A percentile compares a stretch with the other conserved stretches of the same genome.
phyloP scores from a whole-genome alignment of 1,140 invertebrate genomes.

The Diabrotica virgifera region DNA sequence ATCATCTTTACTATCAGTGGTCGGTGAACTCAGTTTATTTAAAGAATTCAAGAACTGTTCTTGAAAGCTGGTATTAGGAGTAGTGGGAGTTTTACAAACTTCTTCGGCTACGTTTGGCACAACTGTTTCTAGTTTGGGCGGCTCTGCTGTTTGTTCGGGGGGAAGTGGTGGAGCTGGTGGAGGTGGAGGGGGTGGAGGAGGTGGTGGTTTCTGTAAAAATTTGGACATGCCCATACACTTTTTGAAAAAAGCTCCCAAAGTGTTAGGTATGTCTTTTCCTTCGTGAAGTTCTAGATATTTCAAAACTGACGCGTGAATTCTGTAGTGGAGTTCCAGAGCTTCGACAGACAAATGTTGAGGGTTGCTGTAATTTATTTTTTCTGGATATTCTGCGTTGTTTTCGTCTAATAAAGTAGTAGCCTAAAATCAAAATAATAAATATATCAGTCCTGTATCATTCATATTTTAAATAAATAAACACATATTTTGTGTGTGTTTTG shows the following conservation, averaged over 20 bases:
- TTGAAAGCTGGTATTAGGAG: constrained; percentile 23
- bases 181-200: neutral
- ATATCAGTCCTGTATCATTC: no score
- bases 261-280: constrained; percentile 45
- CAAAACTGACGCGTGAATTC: constrained; percentile 80
- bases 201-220: constrained; percentile 16
- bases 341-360: constrained; percentile 84
- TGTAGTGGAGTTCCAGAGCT: constrained; percentile 80
- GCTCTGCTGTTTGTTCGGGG: constrained; percentile 1
- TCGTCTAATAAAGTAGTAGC: constrained; percentile 72
- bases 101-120: constrained; percentile 8
- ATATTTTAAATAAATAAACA: no score
- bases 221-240: constrained; percentile 36
- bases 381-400: constrained; percentile 80
- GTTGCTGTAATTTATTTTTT: constrained; percentile 79
- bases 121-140: neutral
- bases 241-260: constrained; percentile 43
- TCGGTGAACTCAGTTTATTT: constrained; percentile 1
- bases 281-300: constrained; percentile 76
- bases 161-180: no score
- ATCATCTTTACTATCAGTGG: neutral
- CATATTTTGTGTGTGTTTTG: no score
- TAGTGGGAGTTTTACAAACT: neutral
- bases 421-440: constrained; percentile 46
- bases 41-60: constrained; percentile 28